phyloP scores from a whole-genome alignment of 1,140 invertebrate genomes.

The Zaprionus kolodkinae region DNA sequence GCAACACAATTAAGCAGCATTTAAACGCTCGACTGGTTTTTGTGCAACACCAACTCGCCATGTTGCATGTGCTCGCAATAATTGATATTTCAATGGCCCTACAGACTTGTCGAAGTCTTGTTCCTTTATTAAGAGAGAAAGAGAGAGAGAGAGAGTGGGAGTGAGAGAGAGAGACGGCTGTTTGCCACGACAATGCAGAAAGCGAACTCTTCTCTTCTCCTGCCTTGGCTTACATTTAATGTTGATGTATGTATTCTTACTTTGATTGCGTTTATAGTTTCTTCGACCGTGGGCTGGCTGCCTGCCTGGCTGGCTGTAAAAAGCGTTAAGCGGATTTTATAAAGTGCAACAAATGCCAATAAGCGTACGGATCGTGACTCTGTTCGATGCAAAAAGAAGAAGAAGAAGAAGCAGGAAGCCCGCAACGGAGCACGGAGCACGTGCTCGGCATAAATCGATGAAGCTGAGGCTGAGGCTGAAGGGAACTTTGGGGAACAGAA shows the following conservation, averaged over 20 bases:
- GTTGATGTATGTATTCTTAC: conserved; percentile 70
- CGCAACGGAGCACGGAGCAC: conserved; percentile 46
- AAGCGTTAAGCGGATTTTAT: conserved; percentile 76
- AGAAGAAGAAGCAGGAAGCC: conserved; percentile 10
- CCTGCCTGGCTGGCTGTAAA: conserved; percentile 8
- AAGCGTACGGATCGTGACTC: conserved; percentile 47
- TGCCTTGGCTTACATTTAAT: conserved; percentile 49
- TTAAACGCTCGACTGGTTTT: conserved; percentile 64
- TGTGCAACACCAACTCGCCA: conserved; percentile 20
- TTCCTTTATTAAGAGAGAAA: neutral
- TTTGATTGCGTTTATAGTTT: conserved; percentile 66
- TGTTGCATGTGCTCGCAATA: conserved; percentile 54
- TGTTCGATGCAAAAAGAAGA: conserved; percentile 32
- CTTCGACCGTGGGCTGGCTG: conserved; percentile 26
- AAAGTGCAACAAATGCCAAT: conserved; percentile 82
- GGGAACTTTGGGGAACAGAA: conserved; percentile 1
- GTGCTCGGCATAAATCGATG: conserved; percentile 71
- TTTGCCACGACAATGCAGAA: conserved; percentile 11
- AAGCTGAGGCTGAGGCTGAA: neutral
- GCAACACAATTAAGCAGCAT: conserved; percentile 70
- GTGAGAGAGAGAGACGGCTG: neutral
- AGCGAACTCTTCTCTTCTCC: neutral
- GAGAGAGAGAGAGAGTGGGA: no score
- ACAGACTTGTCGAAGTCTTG: neutral
- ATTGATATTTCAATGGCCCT: conserved; percentile 71